These are phyloP conservation scores for Eupsilia transversa DNA, from an alignment of 2,888 invertebrate genomes.

Conservation along the genomic window DNA sequence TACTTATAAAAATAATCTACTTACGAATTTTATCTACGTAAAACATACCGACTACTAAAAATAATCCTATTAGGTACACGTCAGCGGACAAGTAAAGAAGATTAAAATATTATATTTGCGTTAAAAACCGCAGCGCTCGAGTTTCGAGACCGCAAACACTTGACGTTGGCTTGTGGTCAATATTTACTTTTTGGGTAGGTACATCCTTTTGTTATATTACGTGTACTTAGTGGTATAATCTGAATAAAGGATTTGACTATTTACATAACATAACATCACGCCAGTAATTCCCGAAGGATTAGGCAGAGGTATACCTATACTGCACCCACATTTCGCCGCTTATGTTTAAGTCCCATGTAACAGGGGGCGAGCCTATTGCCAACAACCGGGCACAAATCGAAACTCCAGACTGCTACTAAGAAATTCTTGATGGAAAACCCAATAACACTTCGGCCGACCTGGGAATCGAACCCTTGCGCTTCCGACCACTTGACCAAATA, in stretches of 20 bases:
- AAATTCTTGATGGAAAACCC: too few species aligned
- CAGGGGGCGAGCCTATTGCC: too few species aligned
- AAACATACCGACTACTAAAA: slow-evolving; percentile 14
- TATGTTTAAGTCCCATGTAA: too few species aligned
- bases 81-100: slow-evolving; percentile 35
- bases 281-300: too few species aligned
- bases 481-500: too few species aligned
- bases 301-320: too few species aligned
- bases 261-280: not conserved
- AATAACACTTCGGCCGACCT: too few species aligned
- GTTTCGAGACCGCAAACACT: slow-evolving; percentile 22
- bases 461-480: too few species aligned
- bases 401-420: too few species aligned
- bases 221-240: not conserved
- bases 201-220: not conserved
- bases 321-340: too few species aligned
- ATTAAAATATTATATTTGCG: slow-evolving; percentile 52
- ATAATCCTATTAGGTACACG: slow-evolving; percentile 41
- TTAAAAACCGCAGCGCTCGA: slow-evolving; percentile 33
- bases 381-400: too few species aligned
- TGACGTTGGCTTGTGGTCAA: slow-evolving; percentile 13
- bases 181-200: slow-evolving; percentile 19
- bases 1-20: not conserved
- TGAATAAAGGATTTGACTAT: not conserved
- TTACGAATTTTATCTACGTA: slow-evolving; percentile 4